Evolutionary conservation across 2,888 invertebrate genomes (phyloP).

Genomic region (Chrysomela aeneicollis): DNA sequence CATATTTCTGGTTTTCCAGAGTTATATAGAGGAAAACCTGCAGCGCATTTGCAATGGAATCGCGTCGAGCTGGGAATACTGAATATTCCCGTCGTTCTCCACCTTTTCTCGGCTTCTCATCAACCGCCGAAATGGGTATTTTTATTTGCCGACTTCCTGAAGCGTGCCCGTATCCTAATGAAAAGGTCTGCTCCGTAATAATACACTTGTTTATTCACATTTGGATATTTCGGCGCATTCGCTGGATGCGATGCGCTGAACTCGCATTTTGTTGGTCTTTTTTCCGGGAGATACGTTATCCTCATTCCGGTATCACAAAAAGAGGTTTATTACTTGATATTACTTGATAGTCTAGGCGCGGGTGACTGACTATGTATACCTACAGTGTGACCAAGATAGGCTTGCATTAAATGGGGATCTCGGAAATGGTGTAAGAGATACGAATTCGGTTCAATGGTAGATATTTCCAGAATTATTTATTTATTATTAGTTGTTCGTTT

Average conservation of each 20-base stretch:
- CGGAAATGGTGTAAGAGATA: too few relatives aligned
- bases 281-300: background rate
- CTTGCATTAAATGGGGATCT: too few relatives aligned
- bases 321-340: too few relatives aligned
- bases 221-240: background rate
- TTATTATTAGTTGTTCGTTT: too few relatives aligned
- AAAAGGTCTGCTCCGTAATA: conserved; percentile 5
- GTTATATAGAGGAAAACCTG: conserved; percentile 45
- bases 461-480: too few relatives aligned
- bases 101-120: conserved; percentile 26
- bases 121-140: conserved; percentile 19
- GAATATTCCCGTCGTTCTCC: conserved; percentile 35
- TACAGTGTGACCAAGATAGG: too few relatives aligned
- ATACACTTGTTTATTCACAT: conserved; percentile 7
- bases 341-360: too few relatives aligned
- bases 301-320: too few relatives aligned
- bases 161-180: conserved; percentile 7
- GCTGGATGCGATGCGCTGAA: background rate
- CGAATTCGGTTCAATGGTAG: too few relatives aligned
- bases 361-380: too few relatives aligned
- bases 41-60: conserved; percentile 57
- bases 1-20: conserved; percentile 52
- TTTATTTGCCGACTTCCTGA: conserved; percentile 15
- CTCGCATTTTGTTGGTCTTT: background rate
- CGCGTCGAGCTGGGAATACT: conserved; percentile 36